These are phyloP conservation scores for Acrocera orbiculus DNA, from an alignment of 2,888 invertebrate genomes.

Conservation along the genomic window DNA sequence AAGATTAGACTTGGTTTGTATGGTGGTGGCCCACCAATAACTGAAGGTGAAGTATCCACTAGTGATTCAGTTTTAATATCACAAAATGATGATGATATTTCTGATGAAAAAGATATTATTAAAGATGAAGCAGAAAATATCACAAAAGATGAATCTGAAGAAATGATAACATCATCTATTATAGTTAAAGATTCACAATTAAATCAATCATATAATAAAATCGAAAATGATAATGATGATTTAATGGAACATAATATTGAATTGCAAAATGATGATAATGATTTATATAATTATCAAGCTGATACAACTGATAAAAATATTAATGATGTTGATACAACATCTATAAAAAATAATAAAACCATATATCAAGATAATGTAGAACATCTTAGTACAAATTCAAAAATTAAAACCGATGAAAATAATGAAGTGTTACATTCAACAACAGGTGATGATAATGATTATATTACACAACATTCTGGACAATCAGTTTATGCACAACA, in stretches of 20 bases:
- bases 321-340: neutral
- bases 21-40: slow-evolving; percentile 14
- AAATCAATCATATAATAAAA: too few species aligned
- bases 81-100: neutral
- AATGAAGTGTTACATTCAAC: too few species aligned
- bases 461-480: slow-evolving; percentile 2
- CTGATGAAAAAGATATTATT: slow-evolving; percentile 9
- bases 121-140: slow-evolving; percentile 12
- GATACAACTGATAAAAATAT: neutral
- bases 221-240: too few species aligned
- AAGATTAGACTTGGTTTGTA: slow-evolving; percentile 15
- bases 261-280: neutral
- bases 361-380: neutral
- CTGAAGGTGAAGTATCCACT: neutral
- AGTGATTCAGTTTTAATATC: neutral
- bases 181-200: too few species aligned
- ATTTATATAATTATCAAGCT: neutral
- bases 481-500: slow-evolving; percentile 2
- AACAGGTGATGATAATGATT: slow-evolving; percentile 5
- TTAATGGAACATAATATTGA: too few species aligned
- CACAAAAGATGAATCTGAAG: slow-evolving; percentile 5
- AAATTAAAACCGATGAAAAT: slow-evolving; percentile 1
- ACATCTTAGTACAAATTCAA: slow-evolving; percentile 2
- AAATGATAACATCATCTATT: too few species aligned
- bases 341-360: neutral